These are phyloP conservation scores for Thymelicus lineola DNA, from an alignment of 2,888 invertebrate genomes.

Conservation along the genomic window DNA sequence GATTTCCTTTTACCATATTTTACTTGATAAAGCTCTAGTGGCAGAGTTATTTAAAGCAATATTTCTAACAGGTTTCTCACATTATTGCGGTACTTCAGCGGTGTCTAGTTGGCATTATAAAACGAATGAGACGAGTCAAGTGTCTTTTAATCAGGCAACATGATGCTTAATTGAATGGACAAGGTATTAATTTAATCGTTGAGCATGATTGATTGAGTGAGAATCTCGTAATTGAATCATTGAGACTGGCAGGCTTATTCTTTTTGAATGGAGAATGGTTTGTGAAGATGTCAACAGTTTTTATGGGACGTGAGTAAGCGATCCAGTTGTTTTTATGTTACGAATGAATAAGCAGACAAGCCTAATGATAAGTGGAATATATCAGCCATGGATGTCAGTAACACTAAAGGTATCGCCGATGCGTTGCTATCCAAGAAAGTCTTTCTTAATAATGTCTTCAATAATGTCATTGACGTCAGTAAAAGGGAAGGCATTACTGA, in stretches of 20 bases:
- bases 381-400: no score
- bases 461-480: no score
- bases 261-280: no score
- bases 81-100: neutral
- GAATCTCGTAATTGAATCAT: neutral
- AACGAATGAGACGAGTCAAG: neutral
- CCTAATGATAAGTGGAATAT: no score
- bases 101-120: neutral
- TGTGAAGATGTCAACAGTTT: no score
- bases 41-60: neutral
- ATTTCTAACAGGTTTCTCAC: neutral
- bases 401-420: no score
- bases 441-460: no score
- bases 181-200: constrained; percentile 14
- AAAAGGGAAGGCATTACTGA: no score
- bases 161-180: constrained; percentile 13
- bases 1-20: neutral
- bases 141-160: constrained; percentile 6
- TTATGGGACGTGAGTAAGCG: no score
- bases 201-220: constrained; percentile 10
- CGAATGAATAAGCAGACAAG: no score
- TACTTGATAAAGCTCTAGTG: neutral
- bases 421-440: no score
- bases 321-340: no score
- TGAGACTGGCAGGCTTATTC: neutral